Percentiles rank a stretch among this genome's conserved stretches.
Conservation (phyloP, 53 echinoderm and acorn worm species). For the Echinometra lucunter region DNA sequence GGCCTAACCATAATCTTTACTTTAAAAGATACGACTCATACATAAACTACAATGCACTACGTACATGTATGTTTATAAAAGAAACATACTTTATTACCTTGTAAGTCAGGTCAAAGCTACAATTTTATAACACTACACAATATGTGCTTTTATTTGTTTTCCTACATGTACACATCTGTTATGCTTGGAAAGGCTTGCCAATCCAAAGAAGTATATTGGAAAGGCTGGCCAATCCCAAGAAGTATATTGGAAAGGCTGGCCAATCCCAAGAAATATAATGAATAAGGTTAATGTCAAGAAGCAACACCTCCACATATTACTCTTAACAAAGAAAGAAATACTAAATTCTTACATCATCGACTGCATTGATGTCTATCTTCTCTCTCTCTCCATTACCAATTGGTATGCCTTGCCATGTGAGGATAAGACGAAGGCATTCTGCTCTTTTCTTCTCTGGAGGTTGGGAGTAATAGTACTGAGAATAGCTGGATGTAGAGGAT, state of each 20-base stretch:
- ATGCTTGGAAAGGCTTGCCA: too few species aligned
- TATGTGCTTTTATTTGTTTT: too few species aligned
- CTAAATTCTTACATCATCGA: conserved; percentile 77
- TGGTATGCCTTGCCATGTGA: conserved; percentile 84
- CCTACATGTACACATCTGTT: too few species aligned
- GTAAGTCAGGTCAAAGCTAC: background rate
- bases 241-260: too few species aligned
- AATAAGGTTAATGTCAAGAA: background rate
- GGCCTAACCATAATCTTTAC: too few species aligned
- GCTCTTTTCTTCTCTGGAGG: conserved; percentile 88
- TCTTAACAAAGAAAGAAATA: background rate
- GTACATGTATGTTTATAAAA: background rate
- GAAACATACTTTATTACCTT: background rate
- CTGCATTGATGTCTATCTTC: conserved; percentile 88
- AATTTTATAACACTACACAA: too few species aligned
- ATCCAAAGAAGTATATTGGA: too few species aligned
- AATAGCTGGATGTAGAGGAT: conserved; percentile 80
- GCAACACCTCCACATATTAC: background rate
- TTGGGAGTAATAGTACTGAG: conserved; percentile 94
- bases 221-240: too few species aligned
- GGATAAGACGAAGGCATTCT: conserved; percentile 89
- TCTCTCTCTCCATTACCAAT: conserved; percentile 91
- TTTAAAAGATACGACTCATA: background rate
- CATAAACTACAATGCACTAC: background rate
- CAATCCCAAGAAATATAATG: too few species aligned